Evolutionary conservation across 2,888 invertebrate genomes (phyloP), one percentile per base, ranked within the genome.

Genomic region (Ariolimax columbianus): DNA sequence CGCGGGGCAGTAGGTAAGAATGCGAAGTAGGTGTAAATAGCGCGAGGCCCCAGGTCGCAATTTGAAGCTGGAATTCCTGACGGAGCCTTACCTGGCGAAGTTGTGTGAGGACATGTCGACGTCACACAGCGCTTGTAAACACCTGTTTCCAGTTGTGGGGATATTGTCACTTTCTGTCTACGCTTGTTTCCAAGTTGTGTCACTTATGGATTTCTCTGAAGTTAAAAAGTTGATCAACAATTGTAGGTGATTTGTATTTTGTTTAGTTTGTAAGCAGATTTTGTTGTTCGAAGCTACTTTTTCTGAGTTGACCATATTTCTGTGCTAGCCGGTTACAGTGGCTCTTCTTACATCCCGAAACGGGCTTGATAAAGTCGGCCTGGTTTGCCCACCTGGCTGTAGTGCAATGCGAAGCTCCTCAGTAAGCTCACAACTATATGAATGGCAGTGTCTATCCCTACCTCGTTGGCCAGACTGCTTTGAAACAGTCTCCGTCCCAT

Each of bases 11-110:
- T n/a, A 3, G 43, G n/a, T 11, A 73, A 73, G 73, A 73, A 73
- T 73, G 73, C 73, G n/a, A n/a, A 43, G 73, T 73, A 43, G 73
- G 43, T 73, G 43, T 73, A 73, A 73, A n/a, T 73, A 73, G 73
- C 40, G 7, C 47, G 47, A 19, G 17, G 26, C 47, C 43, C 9
- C 73, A 19, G 47, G 73, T 73, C 73, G n/a, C n/a, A 72, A 26
- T 73, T 7, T 43, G 73, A 43, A 47, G 43, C 73, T 43, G 72
- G n/a, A 72, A 72, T 72, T 30, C 9, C 30, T 38, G 23, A 40
- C 72, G 17, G 43, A 14, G 30, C 33, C 14, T 43, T 73, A 26
- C 40, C 3, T n/a, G 73, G 2, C n/a, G n/a, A 30, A 9, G 73
- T 73, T 43, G 40, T 30, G 26, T 73, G n/a, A 43, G 47, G 47